A percentile compares a stretch with the other conserved stretches of the same genome.
These are phyloP conservation scores for Acronicta psi DNA, from an alignment of 2,888 invertebrate genomes.

Conservation along the genomic window DNA sequence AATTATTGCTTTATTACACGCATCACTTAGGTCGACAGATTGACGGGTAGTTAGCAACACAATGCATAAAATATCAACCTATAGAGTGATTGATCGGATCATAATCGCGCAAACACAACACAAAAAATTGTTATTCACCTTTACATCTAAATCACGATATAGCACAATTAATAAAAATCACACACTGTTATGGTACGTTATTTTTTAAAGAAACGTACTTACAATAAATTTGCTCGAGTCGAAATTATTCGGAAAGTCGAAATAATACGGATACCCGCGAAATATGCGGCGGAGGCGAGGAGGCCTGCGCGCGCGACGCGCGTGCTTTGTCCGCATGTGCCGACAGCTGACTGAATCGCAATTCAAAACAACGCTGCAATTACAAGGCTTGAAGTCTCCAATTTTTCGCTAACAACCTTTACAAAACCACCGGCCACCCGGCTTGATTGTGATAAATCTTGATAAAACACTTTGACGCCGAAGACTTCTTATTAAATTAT, in stretches of 20 bases:
- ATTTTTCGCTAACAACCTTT: slow-evolving; percentile 79
- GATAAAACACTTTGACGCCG: too few relatives aligned
- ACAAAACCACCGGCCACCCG: slow-evolving; percentile 49
- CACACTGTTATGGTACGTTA: slow-evolving; percentile 23
- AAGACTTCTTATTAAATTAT: too few relatives aligned
- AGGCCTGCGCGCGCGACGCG: slow-evolving; percentile 83
- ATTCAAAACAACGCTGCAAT: slow-evolving; percentile 84
- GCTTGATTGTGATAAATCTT: slow-evolving; percentile 15
- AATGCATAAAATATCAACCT: slow-evolving; percentile 42
- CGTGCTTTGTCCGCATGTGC: slow-evolving; percentile 83
- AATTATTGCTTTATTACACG: slow-evolving; percentile 60
- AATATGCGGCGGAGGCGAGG: slow-evolving; percentile 62
- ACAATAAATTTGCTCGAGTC: slow-evolving; percentile 55
- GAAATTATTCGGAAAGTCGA: slow-evolving; percentile 58
- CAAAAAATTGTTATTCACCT: slow-evolving; percentile 31
- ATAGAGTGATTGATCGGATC: slow-evolving; percentile 59
- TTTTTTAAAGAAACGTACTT: slow-evolving; percentile 16
- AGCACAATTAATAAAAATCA: slow-evolving; percentile 39
- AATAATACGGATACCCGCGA: slow-evolving; percentile 72
- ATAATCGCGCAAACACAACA: slow-evolving; percentile 48
- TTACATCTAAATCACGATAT: slow-evolving; percentile 40
- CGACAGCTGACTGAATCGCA: slow-evolving; percentile 88
- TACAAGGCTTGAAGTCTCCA: slow-evolving; percentile 74
- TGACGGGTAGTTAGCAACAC: slow-evolving; percentile 59
- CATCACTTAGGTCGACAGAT: slow-evolving; percentile 58